Conservation (phyloP, 2,797 vertebrate genomes). For the Propithecus perrieri region DNA sequence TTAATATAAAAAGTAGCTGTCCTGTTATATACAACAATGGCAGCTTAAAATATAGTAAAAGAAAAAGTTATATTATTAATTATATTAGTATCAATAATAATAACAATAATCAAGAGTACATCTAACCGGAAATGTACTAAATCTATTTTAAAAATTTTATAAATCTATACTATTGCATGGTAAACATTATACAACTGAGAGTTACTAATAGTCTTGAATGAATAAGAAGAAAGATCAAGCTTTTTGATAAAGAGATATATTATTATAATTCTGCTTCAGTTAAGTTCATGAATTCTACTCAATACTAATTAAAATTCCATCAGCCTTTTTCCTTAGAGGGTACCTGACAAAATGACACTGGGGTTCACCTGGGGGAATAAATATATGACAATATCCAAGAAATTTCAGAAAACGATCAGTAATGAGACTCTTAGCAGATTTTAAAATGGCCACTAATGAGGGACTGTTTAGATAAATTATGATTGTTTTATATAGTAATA, state of each 20-base stretch:
- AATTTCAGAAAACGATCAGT: constrained; percentile 53
- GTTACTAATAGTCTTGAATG: neutral
- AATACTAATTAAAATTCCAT: constrained; percentile 61
- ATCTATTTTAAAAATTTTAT: neutral
- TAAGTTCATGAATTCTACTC: constrained; percentile 58
- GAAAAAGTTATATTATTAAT: neutral
- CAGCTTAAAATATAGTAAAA: neutral
- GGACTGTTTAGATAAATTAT: neutral
- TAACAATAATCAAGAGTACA: neutral
- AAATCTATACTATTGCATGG: neutral
- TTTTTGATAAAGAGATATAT: constrained; percentile 36
- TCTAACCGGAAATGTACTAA: neutral
- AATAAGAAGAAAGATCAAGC: neutral
- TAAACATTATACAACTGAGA: neutral
- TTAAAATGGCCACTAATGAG: constrained; percentile 59
- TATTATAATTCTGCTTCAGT: constrained; percentile 44
- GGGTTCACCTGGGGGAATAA: neutral
- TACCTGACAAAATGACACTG: constrained; percentile 62
- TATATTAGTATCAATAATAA: neutral
- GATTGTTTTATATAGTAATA: constrained; percentile 31
- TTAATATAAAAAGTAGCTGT: neutral
- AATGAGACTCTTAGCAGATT: constrained; percentile 29
- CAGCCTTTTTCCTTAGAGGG: constrained; percentile 10
- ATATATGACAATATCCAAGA: constrained; percentile 42
- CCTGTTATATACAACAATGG: neutral